Conservation (phyloP, 2,113 vertebrate species). For the Gallinago media region DNA sequence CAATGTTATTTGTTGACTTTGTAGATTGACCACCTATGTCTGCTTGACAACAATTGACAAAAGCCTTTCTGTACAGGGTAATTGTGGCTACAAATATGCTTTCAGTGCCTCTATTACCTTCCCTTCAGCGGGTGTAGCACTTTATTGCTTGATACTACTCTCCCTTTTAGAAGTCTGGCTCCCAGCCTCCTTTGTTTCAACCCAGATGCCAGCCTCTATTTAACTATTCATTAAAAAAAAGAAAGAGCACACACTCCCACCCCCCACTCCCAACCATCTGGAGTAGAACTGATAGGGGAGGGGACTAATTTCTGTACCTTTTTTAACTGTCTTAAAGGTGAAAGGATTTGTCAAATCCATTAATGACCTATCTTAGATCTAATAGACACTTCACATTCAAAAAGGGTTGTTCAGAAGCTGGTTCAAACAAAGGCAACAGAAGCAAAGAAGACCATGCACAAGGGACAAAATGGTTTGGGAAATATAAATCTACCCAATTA, state of each 20-base stretch:
- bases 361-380: constrained; percentile 67
- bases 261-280: constrained; percentile 67
- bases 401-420: constrained; percentile 49
- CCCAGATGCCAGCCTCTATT: constrained; percentile 74
- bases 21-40: neutral
- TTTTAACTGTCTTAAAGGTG: constrained; percentile 69
- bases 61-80: constrained; percentile 15
- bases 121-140: constrained; percentile 70
- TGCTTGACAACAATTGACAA: constrained; percentile 22
- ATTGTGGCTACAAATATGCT: constrained; percentile 37
- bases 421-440: constrained; percentile 55
- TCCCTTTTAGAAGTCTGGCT: constrained; percentile 69
- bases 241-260: neutral
- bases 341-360: constrained; percentile 75
- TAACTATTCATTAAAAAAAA: constrained; percentile 66
- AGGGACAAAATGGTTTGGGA: constrained; percentile 49
- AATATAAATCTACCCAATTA: constrained; percentile 77
- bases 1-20: constrained; percentile 35
- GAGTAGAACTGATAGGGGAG: constrained; percentile 70
- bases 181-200: constrained; percentile 76
- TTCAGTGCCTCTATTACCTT: constrained; percentile 55
- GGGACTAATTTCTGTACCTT: constrained; percentile 67
- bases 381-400: constrained; percentile 51
- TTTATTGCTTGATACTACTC: constrained; percentile 50
- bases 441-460: constrained; percentile 28